Base-by-base conservation (phyloP, 2,797 vertebrate species). In the Pelodytes ibericus region DNA sequence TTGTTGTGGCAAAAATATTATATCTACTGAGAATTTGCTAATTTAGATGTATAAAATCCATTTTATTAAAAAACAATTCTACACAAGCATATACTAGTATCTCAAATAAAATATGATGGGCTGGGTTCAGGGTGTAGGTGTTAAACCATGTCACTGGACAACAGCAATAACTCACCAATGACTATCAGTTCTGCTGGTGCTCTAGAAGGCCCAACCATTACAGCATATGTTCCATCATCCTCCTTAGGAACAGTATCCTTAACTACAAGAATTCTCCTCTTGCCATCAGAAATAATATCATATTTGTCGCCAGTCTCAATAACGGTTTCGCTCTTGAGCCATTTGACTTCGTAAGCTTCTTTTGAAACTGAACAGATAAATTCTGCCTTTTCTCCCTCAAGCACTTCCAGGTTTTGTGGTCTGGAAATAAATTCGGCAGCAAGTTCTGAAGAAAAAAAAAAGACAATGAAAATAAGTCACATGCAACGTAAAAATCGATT, bases 391-490 rank as follows among this genome's bases (percentile, higher is more conserved):
- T 97, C 90, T 80, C 96, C 95, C 85, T 94, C 93, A 82, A 99
- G 92, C 77, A 97, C 94, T 81, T 97, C 96, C 84, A 93, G 87
- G 80, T 90, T 95, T 79, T 95, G 91, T 69, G 97, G 97, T 83
- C 92, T 93, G 65, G 94, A 92, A 84, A 96, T 92, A 86, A 99
- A 99, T 87, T 99, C 97, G 56, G 97, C 96, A n/a, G 97, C 95
- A 83, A 98, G 92, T 89, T 99, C 97, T 99, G 81, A 76, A 90
- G 86, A 70, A 29, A 60, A 82, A 26, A 62, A 82, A 75, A 24
- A 24, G 29, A 31, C 20, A 2, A n/a, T 22, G 15, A 44, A 16
- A 56, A 16, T 36, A 22, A 10, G 49, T 71, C 15, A 59, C n/a
- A n/a, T 36, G 30, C 47, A 24, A 74, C 36, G 15, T 64, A 15